Evolutionary conservation across 2,888 invertebrate genomes (phyloP), one percentile per base, ranked within the genome.

Genomic region (Gerris lacustris): DNA sequence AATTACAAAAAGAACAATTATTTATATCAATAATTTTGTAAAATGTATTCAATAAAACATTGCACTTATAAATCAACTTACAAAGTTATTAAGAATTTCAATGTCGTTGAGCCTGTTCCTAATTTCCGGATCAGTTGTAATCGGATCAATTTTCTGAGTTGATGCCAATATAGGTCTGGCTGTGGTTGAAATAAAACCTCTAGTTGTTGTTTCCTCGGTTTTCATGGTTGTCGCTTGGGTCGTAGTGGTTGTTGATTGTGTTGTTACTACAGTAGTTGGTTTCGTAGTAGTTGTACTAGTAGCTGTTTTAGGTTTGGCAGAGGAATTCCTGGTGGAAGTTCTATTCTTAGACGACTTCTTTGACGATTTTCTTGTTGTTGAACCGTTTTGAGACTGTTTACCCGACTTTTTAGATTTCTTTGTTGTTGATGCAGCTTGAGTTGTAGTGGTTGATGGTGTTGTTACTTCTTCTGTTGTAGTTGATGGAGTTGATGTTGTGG

Each of bases 381-480:
- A 18, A 31, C 31, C 31, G 66, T 55, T 31, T 67, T 55, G 7
- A 67, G 69, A 15, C 43, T 6, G 43, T 44, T 63, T 67, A 67
- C 63, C 45, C 43, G 47, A n/a, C 55, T 44, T 63, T 63, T 66
- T 18, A 47, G 68, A n/a, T 71, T 69, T 63, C 45, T 45, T 18
- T 68, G 71, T 62, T 69, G 72, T n/a, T 66, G 70, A 18, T 64
- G 70, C n/a, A 67, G 69, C 44, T 69, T 45, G 15, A 62, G 67
- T 44, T 17, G n/a, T 18, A 55, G 67, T 67, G 9, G 70, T 71
- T 67, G 74, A 67, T 55, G 67, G 69, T 44, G 71, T 47, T 45
- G 71, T 70, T 31, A 71, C 67, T 45, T 68, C 44, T 62, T 70
- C 64, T 66, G 72, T 67, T 43, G 70, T 63, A 6, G 69, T 69